These are phyloP conservation scores for Mus spretus DNA, from an alignment of 2,797 vertebrate genomes.

Conservation along the genomic window DNA sequence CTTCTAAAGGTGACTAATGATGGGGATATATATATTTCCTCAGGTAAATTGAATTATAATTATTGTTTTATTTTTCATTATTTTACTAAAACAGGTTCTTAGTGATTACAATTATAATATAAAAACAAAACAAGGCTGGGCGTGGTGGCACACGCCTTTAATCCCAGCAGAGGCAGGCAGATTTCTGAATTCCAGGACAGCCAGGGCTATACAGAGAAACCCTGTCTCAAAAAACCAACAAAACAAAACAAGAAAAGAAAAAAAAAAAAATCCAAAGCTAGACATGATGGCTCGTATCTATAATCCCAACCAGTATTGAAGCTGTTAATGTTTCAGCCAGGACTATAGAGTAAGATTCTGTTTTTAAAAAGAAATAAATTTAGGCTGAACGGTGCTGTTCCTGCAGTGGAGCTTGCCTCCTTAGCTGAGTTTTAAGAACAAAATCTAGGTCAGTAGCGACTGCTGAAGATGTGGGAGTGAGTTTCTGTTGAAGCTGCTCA, in stretches of 20 bases:
- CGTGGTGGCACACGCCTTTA: too few relatives aligned
- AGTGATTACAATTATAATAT: conserved; percentile 35
- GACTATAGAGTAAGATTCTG: neutral
- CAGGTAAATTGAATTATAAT: conserved; percentile 73
- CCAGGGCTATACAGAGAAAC: too few relatives aligned
- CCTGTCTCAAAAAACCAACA: too few relatives aligned
- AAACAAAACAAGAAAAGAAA: too few relatives aligned
- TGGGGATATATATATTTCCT: neutral
- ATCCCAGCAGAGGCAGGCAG: too few relatives aligned
- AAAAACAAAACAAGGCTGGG: neutral
- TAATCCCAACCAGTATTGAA: neutral
- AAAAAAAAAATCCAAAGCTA: neutral
- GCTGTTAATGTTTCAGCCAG: neutral
- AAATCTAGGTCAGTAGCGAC: conserved; percentile 85
- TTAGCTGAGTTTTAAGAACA: conserved; percentile 64
- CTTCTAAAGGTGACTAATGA: neutral
- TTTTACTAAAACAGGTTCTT: conserved; percentile 50
- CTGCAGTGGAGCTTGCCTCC: conserved; percentile 67
- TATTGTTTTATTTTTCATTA: conserved; percentile 65
- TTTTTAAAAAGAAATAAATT: neutral
- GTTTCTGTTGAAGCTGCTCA: conserved; percentile 69
- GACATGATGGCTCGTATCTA: neutral
- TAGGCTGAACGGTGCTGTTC: conserved; percentile 56
- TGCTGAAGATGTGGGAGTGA: conserved; percentile 4
- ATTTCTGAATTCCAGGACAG: too few relatives aligned